Evolutionary conservation across 2,888 invertebrate species (phyloP).

Genomic region (Dysmachus trigonus): DNA sequence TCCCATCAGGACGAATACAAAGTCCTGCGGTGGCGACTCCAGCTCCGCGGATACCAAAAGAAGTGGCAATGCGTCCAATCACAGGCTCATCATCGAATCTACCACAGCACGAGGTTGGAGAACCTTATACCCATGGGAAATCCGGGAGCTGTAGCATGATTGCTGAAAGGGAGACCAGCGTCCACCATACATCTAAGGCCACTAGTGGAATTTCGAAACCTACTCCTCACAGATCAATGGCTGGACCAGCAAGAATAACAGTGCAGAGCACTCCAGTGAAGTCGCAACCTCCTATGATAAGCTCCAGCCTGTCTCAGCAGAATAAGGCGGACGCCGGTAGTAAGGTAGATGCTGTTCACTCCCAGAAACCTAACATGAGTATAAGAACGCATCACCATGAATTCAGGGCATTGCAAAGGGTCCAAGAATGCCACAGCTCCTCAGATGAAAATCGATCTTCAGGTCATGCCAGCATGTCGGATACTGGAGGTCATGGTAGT

Average conservation of each 20-base stretch:
- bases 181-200: conserved; percentile 26
- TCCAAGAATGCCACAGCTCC: conserved; percentile 81
- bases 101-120: conserved; percentile 10
- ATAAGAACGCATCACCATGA: conserved; percentile 63
- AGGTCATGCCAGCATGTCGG: conserved; percentile 94
- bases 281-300: conserved; percentile 70
- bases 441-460: conserved; percentile 92
- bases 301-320: conserved; percentile 61
- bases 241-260: conserved; percentile 69
- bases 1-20: conserved; percentile 57
- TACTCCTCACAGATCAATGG: conserved; percentile 60
- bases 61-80: conserved; percentile 59
- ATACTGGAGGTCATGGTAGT: conserved; percentile 78
- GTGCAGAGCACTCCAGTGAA: conserved; percentile 72
- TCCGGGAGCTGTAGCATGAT: conserved; percentile 47
- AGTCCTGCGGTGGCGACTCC: conserved; percentile 62
- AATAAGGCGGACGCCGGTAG: conserved; percentile 41
- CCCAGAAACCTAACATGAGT: conserved; percentile 52
- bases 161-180: conserved; percentile 51
- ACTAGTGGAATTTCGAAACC: conserved; percentile 53
- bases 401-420: conserved; percentile 66
- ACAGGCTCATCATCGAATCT: conserved; percentile 38
- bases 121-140: conserved; percentile 23
- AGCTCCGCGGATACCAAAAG: conserved; percentile 62
- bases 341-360: not conserved